Percentiles rank a stretch among this genome's conserved stretches.
These are phyloP conservation scores for Esox masquinongy DNA, from an alignment of 2,797 vertebrate genomes.

Conservation along the genomic window DNA sequence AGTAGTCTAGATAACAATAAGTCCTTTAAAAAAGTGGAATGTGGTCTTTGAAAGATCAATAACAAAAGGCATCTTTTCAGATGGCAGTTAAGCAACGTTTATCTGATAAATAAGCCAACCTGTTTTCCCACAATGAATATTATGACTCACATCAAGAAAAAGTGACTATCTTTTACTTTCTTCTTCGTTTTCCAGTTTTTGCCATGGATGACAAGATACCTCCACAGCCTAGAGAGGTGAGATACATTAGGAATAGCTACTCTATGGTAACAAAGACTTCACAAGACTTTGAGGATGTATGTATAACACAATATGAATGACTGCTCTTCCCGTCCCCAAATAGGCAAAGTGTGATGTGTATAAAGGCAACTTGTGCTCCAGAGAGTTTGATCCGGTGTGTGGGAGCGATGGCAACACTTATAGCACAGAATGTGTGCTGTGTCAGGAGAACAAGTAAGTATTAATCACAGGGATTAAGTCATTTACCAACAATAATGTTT, in stretches of 20 bases:
- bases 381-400: slow-evolving; percentile 10
- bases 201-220: background rate
- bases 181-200: background rate
- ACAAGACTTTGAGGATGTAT: background rate
- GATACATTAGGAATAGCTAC: background rate
- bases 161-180: background rate
- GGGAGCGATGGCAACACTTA: slow-evolving; percentile 3
- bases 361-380: background rate
- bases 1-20: background rate
- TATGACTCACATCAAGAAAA: background rate
- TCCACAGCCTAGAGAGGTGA: slow-evolving; percentile 20
- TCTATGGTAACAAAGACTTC: background rate
- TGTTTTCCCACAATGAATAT: background rate
- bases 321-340: background rate
- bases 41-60: background rate
- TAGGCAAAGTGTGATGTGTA: background rate
- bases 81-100: slow-evolving; percentile 5
- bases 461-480: background rate
- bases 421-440: slow-evolving; percentile 5
- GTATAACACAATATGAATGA: background rate
- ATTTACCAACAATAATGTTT: background rate
- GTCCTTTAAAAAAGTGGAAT: background rate
- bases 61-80: slow-evolving; percentile 1
- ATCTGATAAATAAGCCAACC: background rate
- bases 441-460: slow-evolving; percentile 6